phyloP scores from a whole-genome alignment of 2,888 invertebrate species.

The Aelia acuminata region DNA sequence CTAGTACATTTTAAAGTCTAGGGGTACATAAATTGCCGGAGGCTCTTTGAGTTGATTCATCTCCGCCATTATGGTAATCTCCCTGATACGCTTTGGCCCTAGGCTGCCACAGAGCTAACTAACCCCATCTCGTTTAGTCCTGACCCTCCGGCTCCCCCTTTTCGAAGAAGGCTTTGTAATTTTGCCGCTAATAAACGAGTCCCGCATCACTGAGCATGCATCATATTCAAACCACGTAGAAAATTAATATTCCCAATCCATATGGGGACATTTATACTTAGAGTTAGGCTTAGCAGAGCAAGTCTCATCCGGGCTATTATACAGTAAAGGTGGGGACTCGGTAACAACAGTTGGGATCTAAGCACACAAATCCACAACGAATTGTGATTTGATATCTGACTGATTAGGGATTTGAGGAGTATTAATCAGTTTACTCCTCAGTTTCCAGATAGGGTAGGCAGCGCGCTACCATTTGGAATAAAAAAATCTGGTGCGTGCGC shows the following conservation, averaged over 20 bases:
- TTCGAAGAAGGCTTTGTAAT: neutral
- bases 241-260: neutral
- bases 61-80: conserved; percentile 33
- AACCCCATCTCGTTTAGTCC: conserved; percentile 11
- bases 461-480: too few relatives aligned
- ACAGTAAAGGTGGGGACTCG: neutral
- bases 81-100: conserved; percentile 30
- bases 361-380: neutral
- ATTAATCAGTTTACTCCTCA: neutral
- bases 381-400: neutral
- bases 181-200: neutral
- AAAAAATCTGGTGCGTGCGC: too few relatives aligned
- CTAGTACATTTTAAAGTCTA: conserved; percentile 1
- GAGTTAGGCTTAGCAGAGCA: neutral
- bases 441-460: neutral
- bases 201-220: too few relatives aligned
- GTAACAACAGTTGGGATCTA: neutral
- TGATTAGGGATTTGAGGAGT: neutral
- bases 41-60: conserved; percentile 33
- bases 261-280: neutral
- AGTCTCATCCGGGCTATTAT: neutral
- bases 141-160: neutral
- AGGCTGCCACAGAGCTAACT: neutral
- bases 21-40: neutral
- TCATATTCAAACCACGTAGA: neutral